Evolutionary conservation across 1,140 invertebrate genomes (phyloP), one percentile per base, ranked within the genome.

Genomic region (Pissodes strobi): DNA sequence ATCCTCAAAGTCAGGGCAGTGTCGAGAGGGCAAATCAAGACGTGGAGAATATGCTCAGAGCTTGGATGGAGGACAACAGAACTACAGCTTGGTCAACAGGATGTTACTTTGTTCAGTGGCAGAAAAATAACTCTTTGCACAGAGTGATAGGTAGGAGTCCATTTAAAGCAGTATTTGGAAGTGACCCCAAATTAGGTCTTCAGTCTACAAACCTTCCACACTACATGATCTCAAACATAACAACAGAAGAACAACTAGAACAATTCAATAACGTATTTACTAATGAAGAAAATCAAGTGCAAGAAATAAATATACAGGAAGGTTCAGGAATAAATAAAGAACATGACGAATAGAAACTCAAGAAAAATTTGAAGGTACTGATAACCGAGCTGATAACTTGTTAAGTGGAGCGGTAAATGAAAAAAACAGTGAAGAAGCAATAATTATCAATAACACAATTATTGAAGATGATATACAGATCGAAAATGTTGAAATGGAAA

Each of bases 61-160:
- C 56, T 22, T 59, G 41, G 30, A 39, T 41, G 53, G 3, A 10
- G 2, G 53, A 56, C 18, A 38, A 56, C 13, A 38, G 55, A 2
- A 61, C 63, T 12, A 72, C n/a, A 10, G 55, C 52, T 27, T 72
- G 70, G 66, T 65, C 69, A 10, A 22, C 68, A 9, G 62, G 72
- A 12, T 71, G 55, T 13, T 52, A 67, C 39, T 72, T 72, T 66
- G 67, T 71, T 9, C 59, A 69, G 38, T 69, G 10, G 9, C 62
- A 65, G 46, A 72, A 72, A 67, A 70, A 74, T 66, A 53, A 19
- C 53, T 73, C 67, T 19, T 60, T 56, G 46, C 69, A 73, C 64
- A 56, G 67, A 52, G 62, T 37, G 13, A 74, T 74, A 43, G 45
- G 37, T n/a, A 19, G 67, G 15, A 51, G 49, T 12, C 67, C 65